These are phyloP conservation scores for Lerista edwardsae DNA, from an alignment of 2,797 vertebrate genomes.

Conservation along the genomic window DNA sequence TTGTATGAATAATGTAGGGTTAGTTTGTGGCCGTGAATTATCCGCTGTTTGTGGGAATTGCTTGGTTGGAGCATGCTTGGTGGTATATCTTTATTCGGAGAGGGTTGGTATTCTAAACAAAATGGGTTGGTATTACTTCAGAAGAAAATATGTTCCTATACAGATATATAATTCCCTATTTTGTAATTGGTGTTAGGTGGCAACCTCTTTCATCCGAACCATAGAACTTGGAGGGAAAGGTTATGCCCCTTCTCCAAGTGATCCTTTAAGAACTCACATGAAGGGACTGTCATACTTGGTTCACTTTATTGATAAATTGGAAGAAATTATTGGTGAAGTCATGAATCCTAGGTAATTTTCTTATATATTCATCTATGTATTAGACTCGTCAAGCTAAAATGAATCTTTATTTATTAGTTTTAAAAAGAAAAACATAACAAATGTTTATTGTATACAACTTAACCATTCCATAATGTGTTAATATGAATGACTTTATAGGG, in stretches of 20 bases:
- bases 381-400: neutral
- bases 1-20: neutral
- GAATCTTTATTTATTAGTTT: neutral
- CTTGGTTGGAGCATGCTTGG: neutral
- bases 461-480: neutral
- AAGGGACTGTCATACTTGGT: constrained; percentile 90
- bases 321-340: constrained; percentile 90
- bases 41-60: constrained; percentile 6
- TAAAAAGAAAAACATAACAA: neutral
- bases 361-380: neutral
- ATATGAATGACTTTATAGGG: neutral
- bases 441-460: neutral
- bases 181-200: constrained; percentile 77
- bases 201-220: constrained; percentile 89
- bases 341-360: constrained; percentile 86
- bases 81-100: neutral
- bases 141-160: neutral
- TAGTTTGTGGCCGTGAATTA: constrained; percentile 25
- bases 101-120: neutral
- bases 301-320: constrained; percentile 89
- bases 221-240: constrained; percentile 92
- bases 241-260: constrained; percentile 84
- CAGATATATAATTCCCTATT: neutral
- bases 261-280: constrained; percentile 87
- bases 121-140: too few relatives aligned